These are phyloP conservation scores for Amblyornis subalaris DNA, from an alignment of 2,113 vertebrate species.

Conservation along the genomic window DNA sequence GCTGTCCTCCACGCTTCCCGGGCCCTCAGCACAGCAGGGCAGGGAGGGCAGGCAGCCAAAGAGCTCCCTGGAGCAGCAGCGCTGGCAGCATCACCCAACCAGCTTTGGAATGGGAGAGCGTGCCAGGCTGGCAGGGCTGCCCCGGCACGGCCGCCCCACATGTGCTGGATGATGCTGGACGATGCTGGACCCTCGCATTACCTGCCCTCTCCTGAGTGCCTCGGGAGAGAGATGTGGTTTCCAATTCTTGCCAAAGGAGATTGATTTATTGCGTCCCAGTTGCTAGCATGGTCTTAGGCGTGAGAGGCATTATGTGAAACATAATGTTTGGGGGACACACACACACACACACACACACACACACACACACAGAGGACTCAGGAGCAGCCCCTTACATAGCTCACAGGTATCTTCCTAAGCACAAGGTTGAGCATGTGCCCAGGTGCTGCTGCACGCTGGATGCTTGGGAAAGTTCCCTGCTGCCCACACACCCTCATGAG, in stretches of 20 bases:
- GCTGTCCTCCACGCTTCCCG: accelerated
- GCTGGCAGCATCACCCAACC: background rate
- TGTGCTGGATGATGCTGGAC: background rate
- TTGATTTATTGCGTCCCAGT: background rate
- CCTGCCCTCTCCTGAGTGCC: background rate
- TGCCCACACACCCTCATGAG: background rate
- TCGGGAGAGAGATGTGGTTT: background rate
- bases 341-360: too few relatives aligned
- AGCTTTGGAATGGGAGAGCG: accelerated
- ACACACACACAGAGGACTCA: accelerated
- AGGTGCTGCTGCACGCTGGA: background rate
- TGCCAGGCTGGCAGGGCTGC: background rate
- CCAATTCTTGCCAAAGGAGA: background rate
- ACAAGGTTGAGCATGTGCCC: background rate
- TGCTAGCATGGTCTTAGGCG: background rate
- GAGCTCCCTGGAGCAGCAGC: background rate
- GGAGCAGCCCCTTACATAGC: accelerated
- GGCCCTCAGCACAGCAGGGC: background rate
- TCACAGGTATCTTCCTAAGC: background rate
- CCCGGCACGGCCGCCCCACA: accelerated
- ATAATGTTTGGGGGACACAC: accelerated
- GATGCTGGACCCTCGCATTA: background rate
- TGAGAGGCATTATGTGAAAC: background rate
- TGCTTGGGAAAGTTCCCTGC: background rate
- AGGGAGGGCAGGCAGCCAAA: background rate